Conservation (phyloP, 2,797 vertebrate species). For the Molossus molossus region DNA sequence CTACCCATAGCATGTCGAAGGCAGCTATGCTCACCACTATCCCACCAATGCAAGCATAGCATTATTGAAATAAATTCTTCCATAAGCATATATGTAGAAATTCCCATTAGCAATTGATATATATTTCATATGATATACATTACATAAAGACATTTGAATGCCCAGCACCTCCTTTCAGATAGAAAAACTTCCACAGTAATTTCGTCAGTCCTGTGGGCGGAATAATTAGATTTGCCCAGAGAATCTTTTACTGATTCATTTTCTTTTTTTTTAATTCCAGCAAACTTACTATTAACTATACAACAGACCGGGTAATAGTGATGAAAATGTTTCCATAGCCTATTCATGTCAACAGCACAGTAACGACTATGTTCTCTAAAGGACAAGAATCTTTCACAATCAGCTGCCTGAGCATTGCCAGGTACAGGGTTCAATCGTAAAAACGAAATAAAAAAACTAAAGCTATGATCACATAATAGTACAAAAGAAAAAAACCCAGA, state of each 20-base stretch:
- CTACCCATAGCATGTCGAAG: constrained; percentile 82
- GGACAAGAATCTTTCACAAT: constrained; percentile 56
- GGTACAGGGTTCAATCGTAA: constrained; percentile 55
- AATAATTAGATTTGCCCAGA: constrained; percentile 71
- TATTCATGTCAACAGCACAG: constrained; percentile 67
- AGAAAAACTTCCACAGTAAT: constrained; percentile 76
- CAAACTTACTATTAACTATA: constrained; percentile 64
- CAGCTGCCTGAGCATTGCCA: constrained; percentile 72
- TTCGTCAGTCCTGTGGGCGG: constrained; percentile 59
- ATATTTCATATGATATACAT: constrained; percentile 74
- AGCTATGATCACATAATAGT: constrained; percentile 47
- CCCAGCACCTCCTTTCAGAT: constrained; percentile 72
- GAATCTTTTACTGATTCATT: constrained; percentile 56
- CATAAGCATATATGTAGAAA: constrained; percentile 79
- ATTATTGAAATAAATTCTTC: constrained; percentile 77
- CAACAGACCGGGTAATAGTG: constrained; percentile 48
- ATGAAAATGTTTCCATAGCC: constrained; percentile 49
- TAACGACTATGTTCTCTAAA: constrained; percentile 47
- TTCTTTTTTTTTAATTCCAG: constrained; percentile 54
- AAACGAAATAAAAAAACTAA: constrained; percentile 60
- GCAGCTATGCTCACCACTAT: constrained; percentile 90
- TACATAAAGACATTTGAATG: constrained; percentile 75
- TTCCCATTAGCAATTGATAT: constrained; percentile 59
- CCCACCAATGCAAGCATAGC: constrained; percentile 85
- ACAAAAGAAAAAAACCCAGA: constrained; percentile 14